phyloP scores from a whole-genome alignment of 2,888 invertebrate genomes.

The Drosophila setosimentum region DNA sequence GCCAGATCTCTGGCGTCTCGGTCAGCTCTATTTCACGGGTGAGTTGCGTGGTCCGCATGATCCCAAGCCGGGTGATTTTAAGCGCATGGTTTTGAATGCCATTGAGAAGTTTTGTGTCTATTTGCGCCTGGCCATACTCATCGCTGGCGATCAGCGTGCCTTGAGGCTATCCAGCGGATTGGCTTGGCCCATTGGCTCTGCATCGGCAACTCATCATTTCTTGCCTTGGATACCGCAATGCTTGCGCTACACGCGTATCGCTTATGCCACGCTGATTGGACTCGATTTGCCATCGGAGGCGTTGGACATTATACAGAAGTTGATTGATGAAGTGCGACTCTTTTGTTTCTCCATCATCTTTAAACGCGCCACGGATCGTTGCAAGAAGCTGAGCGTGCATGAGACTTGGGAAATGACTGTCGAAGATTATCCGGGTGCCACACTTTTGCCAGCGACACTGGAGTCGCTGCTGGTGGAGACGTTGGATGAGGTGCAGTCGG shows the following conservation, averaged over 20 bases:
- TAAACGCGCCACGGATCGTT: slow-evolving; percentile 92
- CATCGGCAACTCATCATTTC: slow-evolving; percentile 87
- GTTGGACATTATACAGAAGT: slow-evolving; percentile 92
- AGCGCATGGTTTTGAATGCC: slow-evolving; percentile 92
- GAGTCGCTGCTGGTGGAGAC: slow-evolving; percentile 91
- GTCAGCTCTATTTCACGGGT: slow-evolving; percentile 96
- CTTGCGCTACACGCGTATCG: slow-evolving; percentile 91
- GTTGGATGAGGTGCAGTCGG: slow-evolving; percentile 89
- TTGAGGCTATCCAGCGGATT: slow-evolving; percentile 81
- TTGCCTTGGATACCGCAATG: slow-evolving; percentile 92
- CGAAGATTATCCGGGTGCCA: slow-evolving; percentile 94
- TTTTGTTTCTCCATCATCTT: slow-evolving; percentile 94
- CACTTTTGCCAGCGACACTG: slow-evolving; percentile 90
- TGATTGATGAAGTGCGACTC: slow-evolving; percentile 94
- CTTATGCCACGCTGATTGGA: slow-evolving; percentile 92
- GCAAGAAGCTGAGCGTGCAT: slow-evolving; percentile 89
- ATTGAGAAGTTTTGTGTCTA: slow-evolving; percentile 91
- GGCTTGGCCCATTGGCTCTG: slow-evolving; percentile 85
- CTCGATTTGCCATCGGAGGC: slow-evolving; percentile 95
- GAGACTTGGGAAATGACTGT: slow-evolving; percentile 96
- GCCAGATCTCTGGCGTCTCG: slow-evolving; percentile 97
- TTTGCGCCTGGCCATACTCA: slow-evolving; percentile 90
- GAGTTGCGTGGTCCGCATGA: slow-evolving; percentile 92
- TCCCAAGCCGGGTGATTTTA: slow-evolving; percentile 91
- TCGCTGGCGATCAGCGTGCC: slow-evolving; percentile 87